Evolutionary conservation across 1,140 invertebrate species (phyloP).

Genomic region (Drosophila equinoxialis): DNA sequence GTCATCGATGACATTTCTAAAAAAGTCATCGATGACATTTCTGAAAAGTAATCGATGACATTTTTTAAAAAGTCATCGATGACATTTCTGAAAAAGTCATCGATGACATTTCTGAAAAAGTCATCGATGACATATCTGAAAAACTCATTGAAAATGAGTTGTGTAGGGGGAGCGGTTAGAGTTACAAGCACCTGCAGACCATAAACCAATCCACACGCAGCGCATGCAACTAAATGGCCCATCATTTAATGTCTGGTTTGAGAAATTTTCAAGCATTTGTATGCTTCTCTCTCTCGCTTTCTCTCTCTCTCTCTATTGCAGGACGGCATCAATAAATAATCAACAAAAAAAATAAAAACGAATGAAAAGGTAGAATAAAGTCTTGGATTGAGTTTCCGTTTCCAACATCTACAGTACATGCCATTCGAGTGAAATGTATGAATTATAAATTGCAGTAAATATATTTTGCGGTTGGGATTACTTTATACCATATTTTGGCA

Average conservation of each 20-base stretch:
- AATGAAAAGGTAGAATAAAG: not conserved
- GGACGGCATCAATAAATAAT: not conserved
- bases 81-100: too few relatives aligned
- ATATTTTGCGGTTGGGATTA: constrained; percentile 24
- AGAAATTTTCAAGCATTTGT: constrained; percentile 21
- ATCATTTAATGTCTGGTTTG: constrained; percentile 20
- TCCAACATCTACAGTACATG: not conserved
- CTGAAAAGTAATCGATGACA: too few relatives aligned
- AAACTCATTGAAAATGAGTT: too few relatives aligned
- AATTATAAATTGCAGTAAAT: constrained; percentile 24
- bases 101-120: too few relatives aligned
- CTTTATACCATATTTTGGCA: constrained; percentile 12
- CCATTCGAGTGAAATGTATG: constrained; percentile 13
- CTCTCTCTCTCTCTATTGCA: not conserved
- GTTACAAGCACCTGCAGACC: constrained; percentile 16
- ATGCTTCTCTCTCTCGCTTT: not conserved
- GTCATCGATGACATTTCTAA: too few relatives aligned
- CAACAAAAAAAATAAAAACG: not conserved
- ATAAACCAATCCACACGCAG: constrained; percentile 9
- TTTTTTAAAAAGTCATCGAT: too few relatives aligned
- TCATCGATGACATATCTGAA: too few relatives aligned
- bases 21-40: too few relatives aligned
- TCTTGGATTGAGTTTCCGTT: not conserved
- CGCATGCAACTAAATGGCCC: constrained; percentile 12
- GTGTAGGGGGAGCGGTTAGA: not conserved